Percentiles rank a stretch among this genome's conserved stretches.
phyloP scores from a whole-genome alignment of 2,888 invertebrate genomes.

The Tricholauxania praeusta region DNA sequence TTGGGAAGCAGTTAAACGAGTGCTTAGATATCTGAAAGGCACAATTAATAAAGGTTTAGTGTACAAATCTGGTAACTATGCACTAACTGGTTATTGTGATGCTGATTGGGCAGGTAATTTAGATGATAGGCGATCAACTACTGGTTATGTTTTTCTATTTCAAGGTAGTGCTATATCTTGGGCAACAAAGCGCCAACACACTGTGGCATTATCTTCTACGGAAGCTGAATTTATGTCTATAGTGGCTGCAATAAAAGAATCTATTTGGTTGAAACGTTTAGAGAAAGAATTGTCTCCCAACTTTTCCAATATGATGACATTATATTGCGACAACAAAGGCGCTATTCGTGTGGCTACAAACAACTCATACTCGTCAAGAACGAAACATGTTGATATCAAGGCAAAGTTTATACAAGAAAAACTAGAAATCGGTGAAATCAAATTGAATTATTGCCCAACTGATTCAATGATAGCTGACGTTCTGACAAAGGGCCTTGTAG shows the following conservation, averaged over 20 bases:
- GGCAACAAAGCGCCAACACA: constrained; percentile 41
- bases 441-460: constrained; percentile 15
- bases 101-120: too few relatives aligned
- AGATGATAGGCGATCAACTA: too few relatives aligned
- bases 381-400: constrained; percentile 41
- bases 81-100: constrained; percentile 35
- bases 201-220: constrained; percentile 37
- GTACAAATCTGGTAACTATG: constrained; percentile 27
- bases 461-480: constrained; percentile 29
- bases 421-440: not conserved
- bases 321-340: constrained; percentile 39
- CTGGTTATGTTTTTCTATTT: too few relatives aligned
- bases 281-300: constrained; percentile 37
- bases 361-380: constrained; percentile 36
- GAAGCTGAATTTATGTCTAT: constrained; percentile 46
- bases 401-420: too few relatives aligned
- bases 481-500: constrained; percentile 22
- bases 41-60: constrained; percentile 40
- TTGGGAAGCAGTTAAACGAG: constrained; percentile 35
- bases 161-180: too few relatives aligned
- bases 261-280: constrained; percentile 41
- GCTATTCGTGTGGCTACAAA: constrained; percentile 33
- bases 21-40: constrained; percentile 39
- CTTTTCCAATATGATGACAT: constrained; percentile 34
- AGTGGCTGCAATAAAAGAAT: constrained; percentile 40